phyloP scores from a whole-genome alignment of 2,113 vertebrate species.

The Danionella cerebrum region DNA sequence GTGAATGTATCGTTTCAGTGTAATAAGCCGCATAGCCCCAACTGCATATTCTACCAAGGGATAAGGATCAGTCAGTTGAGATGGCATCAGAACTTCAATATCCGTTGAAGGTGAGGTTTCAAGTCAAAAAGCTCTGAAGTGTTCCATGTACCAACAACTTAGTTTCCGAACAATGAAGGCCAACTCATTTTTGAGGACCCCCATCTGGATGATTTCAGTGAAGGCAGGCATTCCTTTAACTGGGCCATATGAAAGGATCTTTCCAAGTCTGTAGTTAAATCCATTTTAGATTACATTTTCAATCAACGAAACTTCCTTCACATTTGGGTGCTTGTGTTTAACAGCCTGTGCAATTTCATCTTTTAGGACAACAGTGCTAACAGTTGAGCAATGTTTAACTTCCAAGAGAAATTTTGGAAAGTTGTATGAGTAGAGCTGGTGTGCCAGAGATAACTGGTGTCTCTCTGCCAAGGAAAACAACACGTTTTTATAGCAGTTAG shows the following conservation, averaged over 20 bases:
- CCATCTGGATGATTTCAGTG: conserved; percentile 40
- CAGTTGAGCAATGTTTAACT: not conserved
- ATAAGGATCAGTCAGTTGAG: conserved; percentile 20
- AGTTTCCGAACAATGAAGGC: no score
- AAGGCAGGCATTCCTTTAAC: conserved; percentile 9
- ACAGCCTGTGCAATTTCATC: not conserved
- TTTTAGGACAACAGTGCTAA: conserved; percentile 15
- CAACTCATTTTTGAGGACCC: no score
- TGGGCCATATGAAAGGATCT: conserved; percentile 1
- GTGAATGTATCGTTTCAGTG: conserved; percentile 13
- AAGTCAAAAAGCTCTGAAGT: conserved; percentile 33
- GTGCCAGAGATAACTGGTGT: conserved; percentile 4
- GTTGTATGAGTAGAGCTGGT: not conserved
- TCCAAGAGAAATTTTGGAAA: not conserved
- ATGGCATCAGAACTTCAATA: conserved; percentile 20
- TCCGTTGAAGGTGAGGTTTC: conserved; percentile 15
- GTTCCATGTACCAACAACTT: conserved; percentile 35
- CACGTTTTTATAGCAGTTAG: conserved; percentile 4
- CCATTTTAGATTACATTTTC: not conserved
- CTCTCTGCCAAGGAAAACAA: not conserved
- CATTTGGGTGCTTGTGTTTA: not conserved
- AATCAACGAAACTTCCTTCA: not conserved
- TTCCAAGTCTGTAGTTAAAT: not conserved
- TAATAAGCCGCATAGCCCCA: conserved; percentile 18
- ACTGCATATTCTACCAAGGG: conserved; percentile 34